Evolutionary conservation across 2,797 vertebrate species (phyloP).

Genomic region (Oreonectes daqikongensis): DNA sequence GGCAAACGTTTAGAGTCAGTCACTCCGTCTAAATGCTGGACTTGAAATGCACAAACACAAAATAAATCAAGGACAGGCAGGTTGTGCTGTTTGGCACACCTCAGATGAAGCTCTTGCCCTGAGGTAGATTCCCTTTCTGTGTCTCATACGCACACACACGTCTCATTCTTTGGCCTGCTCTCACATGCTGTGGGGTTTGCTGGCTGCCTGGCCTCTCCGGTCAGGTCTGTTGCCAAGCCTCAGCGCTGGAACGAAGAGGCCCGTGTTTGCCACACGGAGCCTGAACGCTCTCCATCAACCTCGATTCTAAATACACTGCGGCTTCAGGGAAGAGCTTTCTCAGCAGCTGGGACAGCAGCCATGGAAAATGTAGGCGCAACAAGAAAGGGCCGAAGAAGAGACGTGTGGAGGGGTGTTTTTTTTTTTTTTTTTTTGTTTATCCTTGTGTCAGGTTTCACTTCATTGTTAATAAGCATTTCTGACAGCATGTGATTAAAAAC

Average conservation of each 20-base stretch:
- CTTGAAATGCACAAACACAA: conserved; percentile 1
- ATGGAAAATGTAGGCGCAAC: conserved; percentile 80
- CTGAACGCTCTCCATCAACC: conserved; percentile 69
- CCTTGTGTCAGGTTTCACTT: conserved; percentile 58
- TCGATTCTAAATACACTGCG: conserved; percentile 82
- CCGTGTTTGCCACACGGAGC: conserved; percentile 72
- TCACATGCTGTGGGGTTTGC: conserved; percentile 58
- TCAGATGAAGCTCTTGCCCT: conserved; percentile 27
- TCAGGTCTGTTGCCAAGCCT: conserved; percentile 75
- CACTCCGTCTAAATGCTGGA: conserved; percentile 7
- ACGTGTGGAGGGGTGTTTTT: conserved; percentile 41
- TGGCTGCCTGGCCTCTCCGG: conserved; percentile 70
- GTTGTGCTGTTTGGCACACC: conserved; percentile 37
- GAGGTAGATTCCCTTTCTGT: conserved; percentile 28
- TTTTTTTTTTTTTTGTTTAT: neutral
- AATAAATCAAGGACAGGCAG: conserved; percentile 23
- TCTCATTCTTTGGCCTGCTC: conserved; percentile 56
- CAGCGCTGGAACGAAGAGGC: conserved; percentile 72
- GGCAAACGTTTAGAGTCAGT: neutral
- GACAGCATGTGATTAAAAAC: conserved; percentile 70
- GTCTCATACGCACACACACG: conserved; percentile 22
- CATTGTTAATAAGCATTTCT: conserved; percentile 75
- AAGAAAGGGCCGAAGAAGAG: conserved; percentile 61
- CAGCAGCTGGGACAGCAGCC: conserved; percentile 78
- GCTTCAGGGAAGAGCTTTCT: conserved; percentile 82